Evolutionary conservation across 2,797 vertebrate genomes (phyloP), one percentile per base, ranked within the genome.

Genomic region (Propithecus perrieri): DNA sequence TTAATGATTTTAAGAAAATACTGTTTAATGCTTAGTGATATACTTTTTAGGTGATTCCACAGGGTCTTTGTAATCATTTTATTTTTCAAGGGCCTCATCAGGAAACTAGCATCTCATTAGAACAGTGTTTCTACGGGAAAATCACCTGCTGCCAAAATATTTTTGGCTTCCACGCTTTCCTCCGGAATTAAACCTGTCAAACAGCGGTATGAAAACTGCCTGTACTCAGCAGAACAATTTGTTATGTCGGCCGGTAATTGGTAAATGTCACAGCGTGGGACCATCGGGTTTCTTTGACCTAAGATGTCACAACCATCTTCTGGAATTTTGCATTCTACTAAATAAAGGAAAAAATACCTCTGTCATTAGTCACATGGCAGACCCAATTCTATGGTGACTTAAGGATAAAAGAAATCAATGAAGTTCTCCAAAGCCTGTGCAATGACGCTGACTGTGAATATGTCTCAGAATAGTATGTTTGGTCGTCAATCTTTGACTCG

Each of bases 81-180:
- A 74, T 63, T 91, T 92, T 95, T 81, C 50, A 91, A 94, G 74
- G 17, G 22, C 67, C 74, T 95, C 55, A 24, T 96, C 30, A 63
- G 74, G 63, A 85, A 90, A 87, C 72, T 69, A 78, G 35, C 46
- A 65, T 94, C 59, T 90, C 87, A 93, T 96, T 63, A 90, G 48
- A 78, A 81, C 17, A 63, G 4, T 46, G 41, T 95, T 94, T 94
- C 33, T 83, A 4, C 43, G 88, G 79, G 55, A 72, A 95, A 88
- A 75, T 86, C 55, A 41, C 69, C 71, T 96, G 35, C 85, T 96
- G 43, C 50, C 65, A 85, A 88, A 93, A 88, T 79, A 46, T 59
- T 86, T 92, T 94, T 71, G 11, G 85, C 67, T 95, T 83, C 18
- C 71, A 87, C 78, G 15, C 72, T 83, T 94, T 93, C 35, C 41